Base-by-base conservation (phyloP, 1,140 invertebrate genomes). In the Platyscapa corneri region DNA sequence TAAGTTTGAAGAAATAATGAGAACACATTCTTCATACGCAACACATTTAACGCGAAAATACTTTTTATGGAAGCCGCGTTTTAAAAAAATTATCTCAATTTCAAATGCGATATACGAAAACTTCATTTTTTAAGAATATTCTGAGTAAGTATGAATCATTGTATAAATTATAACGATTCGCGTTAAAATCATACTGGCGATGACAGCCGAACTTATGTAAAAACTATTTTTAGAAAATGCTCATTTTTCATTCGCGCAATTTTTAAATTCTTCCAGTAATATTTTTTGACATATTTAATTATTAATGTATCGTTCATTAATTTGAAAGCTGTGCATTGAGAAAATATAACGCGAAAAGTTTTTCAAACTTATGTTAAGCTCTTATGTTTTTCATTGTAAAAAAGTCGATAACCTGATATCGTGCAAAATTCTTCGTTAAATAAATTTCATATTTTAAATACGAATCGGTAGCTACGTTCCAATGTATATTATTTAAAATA, bases 71-170 rank as follows among this genome's bases (percentile, higher is more conserved):
- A 67, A 32, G 27, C n/a, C 14, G 0, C 14, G 65, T 30, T 53
- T 37, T 37, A 37, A 37, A 70, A 70, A 70, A 70, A 34, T 70
- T 70, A 70, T 70, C 37, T 70, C 32, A 70, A 70, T 70, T 70
- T 70, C 34, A 70, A 70, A 70, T 23, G 16, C 14, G 2, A 37
- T 70, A 39, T 37, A 34, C 3, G 65, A 18, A 67, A 67, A 8
- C 3, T 32, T 14, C 30, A 32, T 67, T 67, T 67, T n/a, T n/a
- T n/a, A n/a, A n/a, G n/a, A n/a, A n/a, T n/a, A n/a, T n/a, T n/a
- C 18, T 39, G 32, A 70, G 20, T 70, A 37, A 37, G 34, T 37
- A 70, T 12, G 37, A 70, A 37, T 60, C 3, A 6, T 60, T 60
- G 12, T 67, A 32, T 67, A 67, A 70, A 37, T 70, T 34, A 8